phyloP scores from a whole-genome alignment of 2,113 vertebrate genomes.

The Poecile atricapillus region DNA sequence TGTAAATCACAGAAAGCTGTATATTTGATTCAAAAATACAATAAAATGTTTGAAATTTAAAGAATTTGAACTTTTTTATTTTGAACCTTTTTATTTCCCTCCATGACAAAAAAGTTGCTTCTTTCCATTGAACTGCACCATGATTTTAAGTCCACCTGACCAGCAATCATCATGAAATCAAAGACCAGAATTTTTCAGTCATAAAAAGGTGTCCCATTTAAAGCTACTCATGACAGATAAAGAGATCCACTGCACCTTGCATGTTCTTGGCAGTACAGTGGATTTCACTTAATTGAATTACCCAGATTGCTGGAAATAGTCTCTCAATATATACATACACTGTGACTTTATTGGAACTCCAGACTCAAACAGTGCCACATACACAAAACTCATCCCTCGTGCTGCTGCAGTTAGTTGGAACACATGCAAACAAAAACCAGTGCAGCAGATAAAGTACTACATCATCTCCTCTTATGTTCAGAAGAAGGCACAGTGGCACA shows the following conservation, averaged over 20 bases:
- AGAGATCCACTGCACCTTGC: neutral
- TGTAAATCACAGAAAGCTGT: neutral
- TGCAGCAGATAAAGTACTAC: fast-evolving
- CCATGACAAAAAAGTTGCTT: neutral
- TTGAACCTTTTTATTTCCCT: neutral
- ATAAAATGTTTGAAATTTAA: neutral
- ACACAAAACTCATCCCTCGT: neutral
- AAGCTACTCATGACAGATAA: neutral
- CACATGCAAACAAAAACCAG: neutral
- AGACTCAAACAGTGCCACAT: neutral
- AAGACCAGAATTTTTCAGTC: neutral
- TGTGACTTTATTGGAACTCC: neutral
- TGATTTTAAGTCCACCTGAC: neutral
- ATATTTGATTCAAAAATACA: neutral
- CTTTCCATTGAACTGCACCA: neutral
- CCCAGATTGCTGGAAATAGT: neutral
- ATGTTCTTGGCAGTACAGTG: neutral
- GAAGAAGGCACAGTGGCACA: neutral
- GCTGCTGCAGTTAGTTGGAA: neutral
- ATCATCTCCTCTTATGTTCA: neutral
- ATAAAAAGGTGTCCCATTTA: neutral
- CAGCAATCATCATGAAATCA: neutral
- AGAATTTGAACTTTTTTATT: neutral
- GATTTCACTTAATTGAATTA: neutral
- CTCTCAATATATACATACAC: neutral